Evolutionary conservation across 2,797 vertebrate species (phyloP), one percentile per base, ranked within the genome.

Genomic region (Aldrovandia affinis): DNA sequence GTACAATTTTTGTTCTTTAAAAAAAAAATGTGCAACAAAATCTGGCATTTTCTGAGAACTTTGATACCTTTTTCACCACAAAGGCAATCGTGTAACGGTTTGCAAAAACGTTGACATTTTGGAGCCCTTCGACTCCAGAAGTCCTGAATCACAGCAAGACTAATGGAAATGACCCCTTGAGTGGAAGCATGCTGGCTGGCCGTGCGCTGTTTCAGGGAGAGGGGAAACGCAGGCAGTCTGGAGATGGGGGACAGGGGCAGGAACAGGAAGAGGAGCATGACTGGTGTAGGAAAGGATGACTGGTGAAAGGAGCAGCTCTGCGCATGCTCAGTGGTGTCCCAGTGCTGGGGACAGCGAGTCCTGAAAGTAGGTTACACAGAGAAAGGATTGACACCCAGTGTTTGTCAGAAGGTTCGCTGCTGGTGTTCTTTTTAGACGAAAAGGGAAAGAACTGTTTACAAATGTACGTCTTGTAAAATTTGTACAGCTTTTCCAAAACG

Each of bases 301-400:
- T n/a, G n/a, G 80, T 36, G 14, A 39, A 57, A 83, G 84, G 20
- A 15, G 30, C 12, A 57, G 70, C 36, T 33, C 20, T 30, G 59
- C 47, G 39, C 75, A 84, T 80, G 80, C 83, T 59, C 59, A 57
- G 18, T 25, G 57, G 59, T 44, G 61, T 57, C 54, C 65, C 36
- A 39, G 68, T 33, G 57, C 83, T 57, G 44, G 65, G 83, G 78
- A 68, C 65, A 10, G 84, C 81, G 83, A 80, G 80, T 65, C 82
- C 28, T 44, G n/a, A 86, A 87, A 85, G 83, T 85, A 81, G 88
- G 86, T 88, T 86, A 85, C 81, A 75, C 59, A 83, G 82, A 87
- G 57, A 86, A 83, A 77, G 39, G 42, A 47, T 57, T 25, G 77
- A 65, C 33, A 54, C n/a, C 30, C 9, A 20, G n/a, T 83, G 55